These are phyloP conservation scores for Zaprionus gabonicus DNA, from an alignment of 1,140 invertebrate genomes.

Conservation along the genomic window DNA sequence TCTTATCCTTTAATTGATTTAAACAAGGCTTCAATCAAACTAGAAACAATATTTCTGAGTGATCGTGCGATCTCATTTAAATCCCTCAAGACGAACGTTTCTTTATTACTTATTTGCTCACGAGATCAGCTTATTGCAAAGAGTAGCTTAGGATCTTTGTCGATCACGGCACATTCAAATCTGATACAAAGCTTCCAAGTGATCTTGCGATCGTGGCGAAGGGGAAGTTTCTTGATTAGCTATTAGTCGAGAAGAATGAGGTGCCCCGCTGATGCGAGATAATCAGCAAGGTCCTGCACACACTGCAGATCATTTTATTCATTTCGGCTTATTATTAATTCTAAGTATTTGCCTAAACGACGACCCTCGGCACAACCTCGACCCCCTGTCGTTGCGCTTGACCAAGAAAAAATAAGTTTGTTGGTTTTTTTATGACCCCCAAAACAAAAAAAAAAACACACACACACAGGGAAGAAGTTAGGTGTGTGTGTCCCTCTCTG, in stretches of 20 bases:
- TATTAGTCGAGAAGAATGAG: not conserved
- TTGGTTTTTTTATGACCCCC: constrained; percentile 76
- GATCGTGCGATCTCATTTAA: no score
- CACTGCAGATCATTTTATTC: constrained; percentile 28
- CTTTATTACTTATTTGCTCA: no score
- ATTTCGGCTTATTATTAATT: constrained; percentile 31
- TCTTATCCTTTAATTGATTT: no score
- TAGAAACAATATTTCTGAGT: no score
- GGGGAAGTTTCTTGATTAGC: constrained; percentile 3
- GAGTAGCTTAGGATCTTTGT: no score
- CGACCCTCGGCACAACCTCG: constrained; percentile 29
- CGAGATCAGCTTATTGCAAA: no score
- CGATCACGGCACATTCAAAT: not conserved
- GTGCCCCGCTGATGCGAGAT: constrained; percentile 15
- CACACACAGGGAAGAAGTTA: not conserved
- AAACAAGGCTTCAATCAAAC: no score
- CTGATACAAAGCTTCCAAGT: not conserved
- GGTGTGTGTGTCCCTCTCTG: not conserved
- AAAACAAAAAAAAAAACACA: constrained; percentile 9
- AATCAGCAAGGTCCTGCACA: not conserved
- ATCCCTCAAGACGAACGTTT: not conserved
- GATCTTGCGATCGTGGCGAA: not conserved
- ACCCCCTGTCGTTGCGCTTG: constrained; percentile 75
- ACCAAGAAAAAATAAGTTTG: constrained; percentile 72
- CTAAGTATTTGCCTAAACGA: constrained; percentile 45